Evolutionary conservation across 2,888 invertebrate genomes (phyloP), one percentile per base, ranked within the genome.

Genomic region (Cantharis rustica): DNA sequence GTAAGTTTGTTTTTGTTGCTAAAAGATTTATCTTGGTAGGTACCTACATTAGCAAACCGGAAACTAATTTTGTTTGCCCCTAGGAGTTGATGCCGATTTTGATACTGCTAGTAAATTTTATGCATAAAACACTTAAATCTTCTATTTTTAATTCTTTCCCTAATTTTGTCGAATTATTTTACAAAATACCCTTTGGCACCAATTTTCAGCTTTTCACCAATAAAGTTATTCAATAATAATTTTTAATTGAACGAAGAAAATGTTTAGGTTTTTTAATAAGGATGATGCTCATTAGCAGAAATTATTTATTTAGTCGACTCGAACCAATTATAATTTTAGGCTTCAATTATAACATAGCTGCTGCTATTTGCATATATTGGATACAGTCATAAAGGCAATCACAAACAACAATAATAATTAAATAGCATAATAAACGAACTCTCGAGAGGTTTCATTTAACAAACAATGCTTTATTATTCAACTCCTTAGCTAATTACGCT

Each of bases 1-100:
- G 26, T 20, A 69, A 72, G 72, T 71, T 62, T 31, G 75, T 72
- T 72, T 76, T 71, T 71, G 73, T 68, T 27, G 64, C 70, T 27
- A 63, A n/a, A 69, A 69, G 47, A 75, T 74, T 70, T 69, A 74
- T 62, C 64, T 66, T 15, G 47, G 66, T 69, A 64, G 62, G 23
- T 74, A 68, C 23, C 23, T 23, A 23, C 73, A 69, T 68, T 16
- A 62, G 73, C 20, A 68, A 69, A 68, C 68, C 20, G 16, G 17
- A 64, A 68, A 73, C 73, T 69, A 73, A 73, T 73, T 73, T 62
- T 31, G 68, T 68, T 69, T 63, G 26, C 27, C 68, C 26, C n/a
- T 62, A 47, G 13, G 23, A 27, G 17, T 47, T 17, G 16, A 23
- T 20, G 64, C 20, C 64, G 64, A 66, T 66, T 66, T 66, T 13